phyloP scores from a whole-genome alignment of 2,888 invertebrate species.

The Torymus texanus region DNA sequence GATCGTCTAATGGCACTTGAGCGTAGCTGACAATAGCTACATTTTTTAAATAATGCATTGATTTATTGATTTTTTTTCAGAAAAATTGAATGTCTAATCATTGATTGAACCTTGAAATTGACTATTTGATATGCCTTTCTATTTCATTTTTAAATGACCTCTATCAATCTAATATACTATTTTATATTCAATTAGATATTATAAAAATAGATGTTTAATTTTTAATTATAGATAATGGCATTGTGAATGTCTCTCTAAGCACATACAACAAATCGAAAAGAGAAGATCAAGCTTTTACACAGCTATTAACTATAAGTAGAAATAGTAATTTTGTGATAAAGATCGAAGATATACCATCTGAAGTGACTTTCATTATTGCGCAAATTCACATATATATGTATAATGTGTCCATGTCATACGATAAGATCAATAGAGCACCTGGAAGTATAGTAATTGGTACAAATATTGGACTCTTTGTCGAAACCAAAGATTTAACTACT shows the following conservation, averaged over 20 bases:
- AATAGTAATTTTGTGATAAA: constrained; percentile 70
- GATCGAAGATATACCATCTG: constrained; percentile 75
- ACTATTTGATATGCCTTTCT: no score
- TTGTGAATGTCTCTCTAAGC: constrained; percentile 64
- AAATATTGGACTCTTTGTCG: constrained; percentile 79
- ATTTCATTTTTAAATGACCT: no score
- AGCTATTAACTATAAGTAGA: constrained; percentile 60
- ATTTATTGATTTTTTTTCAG: no score
- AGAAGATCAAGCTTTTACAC: constrained; percentile 65
- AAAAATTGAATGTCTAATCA: no score
- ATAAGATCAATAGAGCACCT: constrained; percentile 60
- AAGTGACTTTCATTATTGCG: constrained; percentile 78
- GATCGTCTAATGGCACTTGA: no score
- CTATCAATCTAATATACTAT: no score
- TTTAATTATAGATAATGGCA: constrained; percentile 55
- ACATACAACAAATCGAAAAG: constrained; percentile 60
- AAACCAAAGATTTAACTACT: constrained; percentile 62
- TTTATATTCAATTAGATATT: no score
- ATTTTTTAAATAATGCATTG: no score
- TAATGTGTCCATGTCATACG: constrained; percentile 78
- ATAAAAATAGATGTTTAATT: neutral
- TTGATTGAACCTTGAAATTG: no score
- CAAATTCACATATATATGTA: constrained; percentile 81
- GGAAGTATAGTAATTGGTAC: constrained; percentile 77
- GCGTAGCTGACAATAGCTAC: no score